Base-by-base conservation (phyloP, 2,797 vertebrate genomes). In the Sebastes wilsoni region DNA sequence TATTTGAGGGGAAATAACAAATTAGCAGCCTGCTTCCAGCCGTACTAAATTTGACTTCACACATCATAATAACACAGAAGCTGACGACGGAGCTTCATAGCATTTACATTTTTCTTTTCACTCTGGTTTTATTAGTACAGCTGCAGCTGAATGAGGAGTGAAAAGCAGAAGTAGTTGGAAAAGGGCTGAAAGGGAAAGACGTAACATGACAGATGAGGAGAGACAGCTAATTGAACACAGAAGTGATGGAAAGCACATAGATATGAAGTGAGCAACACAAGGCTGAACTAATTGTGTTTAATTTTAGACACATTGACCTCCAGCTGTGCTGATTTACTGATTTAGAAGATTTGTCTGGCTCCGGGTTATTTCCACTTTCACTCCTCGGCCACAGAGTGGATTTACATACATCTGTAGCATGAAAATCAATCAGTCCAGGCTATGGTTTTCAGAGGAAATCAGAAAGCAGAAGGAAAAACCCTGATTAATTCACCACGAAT, bases 291-390 rank as follows among this genome's bases (percentile, higher is more conserved):
- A 71, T 78, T 79, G 72, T 20, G 6, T 70, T 81, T 77, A 38
- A 80, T 84, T 86, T 80, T 73, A 85, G 82, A 80, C 55, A 30
- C 73, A 38, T 4, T 82, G 85, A 84, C 86, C 88, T 87, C 32
- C 20, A 69, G 59, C 58, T 73, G 80, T 83, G 82, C 69, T 25
- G 72, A 77, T 79, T 71, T 66, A 67, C 59, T 34, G 58, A 71
- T 79, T 75, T 70, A 25, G 32, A 83, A 55, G 59, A 74, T 75
- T 72, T 42, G n/a, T 56, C 56, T 54, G 10, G 60, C 79, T 86
- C 75, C 3, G 0, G 9, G 80, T 56, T 82, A 73, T 86, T 88
- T 86, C 71, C 68, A 36, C 60, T 70, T 66, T 70, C 18, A 22
- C 54, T 72, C 46, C 52, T 16, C 11, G 0, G 23, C 46, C 28